These are phyloP conservation scores for Saimiri boliviensis DNA, from an alignment of 2,113 vertebrate species.

Conservation along the genomic window DNA sequence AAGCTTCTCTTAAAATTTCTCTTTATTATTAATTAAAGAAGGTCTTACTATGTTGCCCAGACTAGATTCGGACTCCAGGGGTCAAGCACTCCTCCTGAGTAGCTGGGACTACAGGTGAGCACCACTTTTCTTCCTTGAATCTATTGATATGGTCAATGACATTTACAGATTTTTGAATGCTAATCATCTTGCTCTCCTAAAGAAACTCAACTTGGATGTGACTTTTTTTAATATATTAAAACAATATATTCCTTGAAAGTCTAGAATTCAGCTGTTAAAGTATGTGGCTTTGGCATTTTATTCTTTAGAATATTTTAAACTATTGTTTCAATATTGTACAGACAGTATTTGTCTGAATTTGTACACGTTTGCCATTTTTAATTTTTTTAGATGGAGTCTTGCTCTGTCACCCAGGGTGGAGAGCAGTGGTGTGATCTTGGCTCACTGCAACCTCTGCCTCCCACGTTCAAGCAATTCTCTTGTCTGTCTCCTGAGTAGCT, in stretches of 20 bases:
- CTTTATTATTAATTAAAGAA: not conserved
- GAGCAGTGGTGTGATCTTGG: too few relatives aligned
- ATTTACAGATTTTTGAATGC: not conserved
- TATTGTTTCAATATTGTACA: not conserved
- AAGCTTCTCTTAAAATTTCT: not conserved
- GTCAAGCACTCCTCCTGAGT: not conserved
- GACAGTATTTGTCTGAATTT: too few relatives aligned
- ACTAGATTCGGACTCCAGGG: not conserved
- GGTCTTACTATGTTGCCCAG: not conserved
- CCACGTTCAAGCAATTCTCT: too few relatives aligned
- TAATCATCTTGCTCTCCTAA: not conserved
- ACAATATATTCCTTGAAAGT: not conserved
- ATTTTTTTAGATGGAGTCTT: too few relatives aligned
- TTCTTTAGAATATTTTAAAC: not conserved
- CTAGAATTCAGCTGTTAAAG: not conserved
- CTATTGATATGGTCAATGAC: not conserved
- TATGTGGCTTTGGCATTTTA: not conserved
- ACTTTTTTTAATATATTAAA: not conserved
- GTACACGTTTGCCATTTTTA: too few relatives aligned
- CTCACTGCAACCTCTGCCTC: too few relatives aligned
- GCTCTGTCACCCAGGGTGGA: too few relatives aligned
- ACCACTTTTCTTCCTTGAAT: not conserved
- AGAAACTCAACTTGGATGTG: not conserved
- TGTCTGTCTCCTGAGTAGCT: too few relatives aligned
- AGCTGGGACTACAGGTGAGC: too few relatives aligned